phyloP scores from a whole-genome alignment of 1,140 invertebrate genomes.

The Pentalonia nigronervosa region DNA sequence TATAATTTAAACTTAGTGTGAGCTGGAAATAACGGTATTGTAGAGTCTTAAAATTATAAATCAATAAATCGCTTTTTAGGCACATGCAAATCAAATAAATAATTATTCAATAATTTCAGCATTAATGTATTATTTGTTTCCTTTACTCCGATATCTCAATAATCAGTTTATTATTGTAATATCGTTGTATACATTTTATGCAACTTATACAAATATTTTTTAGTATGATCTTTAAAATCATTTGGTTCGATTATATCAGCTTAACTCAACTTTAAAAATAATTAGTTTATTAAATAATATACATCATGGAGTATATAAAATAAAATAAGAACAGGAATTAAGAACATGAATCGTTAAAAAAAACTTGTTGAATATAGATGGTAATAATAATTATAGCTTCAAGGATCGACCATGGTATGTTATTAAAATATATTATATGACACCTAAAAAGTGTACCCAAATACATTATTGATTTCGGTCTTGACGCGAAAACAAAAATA shows the following conservation, averaged over 20 bases:
- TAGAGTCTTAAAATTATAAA: no score
- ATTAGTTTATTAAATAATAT: not conserved
- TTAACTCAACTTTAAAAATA: not conserved
- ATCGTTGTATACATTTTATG: not conserved
- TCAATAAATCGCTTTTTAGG: not conserved
- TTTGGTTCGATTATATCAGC: not conserved
- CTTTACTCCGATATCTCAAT: not conserved
- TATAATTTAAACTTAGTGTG: no score
- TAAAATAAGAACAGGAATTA: not conserved
- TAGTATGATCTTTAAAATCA: not conserved
- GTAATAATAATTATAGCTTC: constrained; percentile 18
- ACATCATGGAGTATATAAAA: not conserved
- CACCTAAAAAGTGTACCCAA: not conserved
- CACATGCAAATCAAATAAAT: not conserved
- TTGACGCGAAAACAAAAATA: not conserved
- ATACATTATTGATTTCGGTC: not conserved
- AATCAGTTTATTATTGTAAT: not conserved
- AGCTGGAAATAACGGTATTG: no score
- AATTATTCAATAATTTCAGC: not conserved
- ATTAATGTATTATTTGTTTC: not conserved
- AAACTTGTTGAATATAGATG: constrained; percentile 10
- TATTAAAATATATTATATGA: not conserved
- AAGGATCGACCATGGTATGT: not conserved
- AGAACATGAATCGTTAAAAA: not conserved
- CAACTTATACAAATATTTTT: not conserved